Percentiles rank a stretch among this genome's conserved stretches.
Evolutionary conservation across 1,140 invertebrate species (phyloP).

Genomic region (Drosophila arizonae): DNA sequence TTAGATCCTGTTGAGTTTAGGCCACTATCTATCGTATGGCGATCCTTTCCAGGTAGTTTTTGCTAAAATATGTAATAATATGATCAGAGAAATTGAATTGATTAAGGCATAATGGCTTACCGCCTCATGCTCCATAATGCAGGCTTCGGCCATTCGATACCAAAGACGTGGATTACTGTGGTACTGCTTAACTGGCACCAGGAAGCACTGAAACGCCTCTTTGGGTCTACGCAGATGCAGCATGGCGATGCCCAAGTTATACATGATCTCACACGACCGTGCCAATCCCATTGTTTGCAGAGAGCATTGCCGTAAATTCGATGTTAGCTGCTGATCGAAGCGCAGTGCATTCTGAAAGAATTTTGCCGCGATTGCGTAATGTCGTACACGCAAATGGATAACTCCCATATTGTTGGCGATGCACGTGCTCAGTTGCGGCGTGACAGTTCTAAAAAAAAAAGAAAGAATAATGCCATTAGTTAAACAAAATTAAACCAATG

Average conservation of each 20-base stretch:
- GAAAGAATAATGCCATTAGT: background rate
- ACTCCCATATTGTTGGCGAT: slow-evolving; percentile 96
- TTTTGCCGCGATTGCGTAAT: slow-evolving; percentile 92
- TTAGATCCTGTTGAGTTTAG: slow-evolving; percentile 31
- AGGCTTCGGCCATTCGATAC: slow-evolving; percentile 96
- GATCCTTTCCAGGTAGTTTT: slow-evolving; percentile 60
- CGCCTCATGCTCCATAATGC: slow-evolving; percentile 88
- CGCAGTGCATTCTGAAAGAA: slow-evolving; percentile 93
- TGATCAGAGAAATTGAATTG: background rate
- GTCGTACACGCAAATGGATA: slow-evolving; percentile 92
- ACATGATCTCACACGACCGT: slow-evolving; percentile 92
- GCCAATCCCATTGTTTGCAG: slow-evolving; percentile 82
- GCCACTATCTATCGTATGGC: slow-evolving; percentile 33
- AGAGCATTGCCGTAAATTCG: slow-evolving; percentile 76
- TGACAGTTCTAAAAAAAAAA: slow-evolving; percentile 84
- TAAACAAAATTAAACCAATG: background rate
- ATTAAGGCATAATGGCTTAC: slow-evolving; percentile 81
- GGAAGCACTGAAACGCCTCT: slow-evolving; percentile 95
- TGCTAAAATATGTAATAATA: slow-evolving; percentile 13
- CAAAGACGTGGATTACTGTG: slow-evolving; percentile 95
- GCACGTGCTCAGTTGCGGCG: slow-evolving; percentile 87
- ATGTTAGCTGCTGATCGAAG: slow-evolving; percentile 88
- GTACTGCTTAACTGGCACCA: slow-evolving; percentile 93
- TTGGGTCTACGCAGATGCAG: slow-evolving; percentile 91
- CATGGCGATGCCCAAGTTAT: slow-evolving; percentile 94